phyloP scores from a whole-genome alignment of 2,797 vertebrate species.

The Pseudopleuronectes americanus region DNA sequence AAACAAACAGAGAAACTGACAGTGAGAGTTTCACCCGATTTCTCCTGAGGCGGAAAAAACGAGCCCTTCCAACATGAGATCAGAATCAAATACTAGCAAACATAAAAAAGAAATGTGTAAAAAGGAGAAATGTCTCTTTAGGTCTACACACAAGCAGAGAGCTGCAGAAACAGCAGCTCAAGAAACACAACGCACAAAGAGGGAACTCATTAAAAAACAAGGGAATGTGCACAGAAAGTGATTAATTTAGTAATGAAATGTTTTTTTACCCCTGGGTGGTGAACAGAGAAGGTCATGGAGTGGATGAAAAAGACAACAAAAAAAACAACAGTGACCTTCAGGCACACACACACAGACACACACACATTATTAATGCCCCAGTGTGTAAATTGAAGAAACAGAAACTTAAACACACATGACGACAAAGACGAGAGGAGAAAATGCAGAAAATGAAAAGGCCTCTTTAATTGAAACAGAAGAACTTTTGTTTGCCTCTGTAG shows the following conservation, averaged over 20 bases:
- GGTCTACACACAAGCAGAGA: background rate
- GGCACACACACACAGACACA: conserved; percentile 1
- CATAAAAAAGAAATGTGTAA: no score
- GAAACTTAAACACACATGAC: background rate
- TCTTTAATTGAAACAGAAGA: background rate
- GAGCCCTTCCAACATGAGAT: background rate
- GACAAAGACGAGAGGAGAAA: background rate
- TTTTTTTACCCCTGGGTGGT: conserved; percentile 38
- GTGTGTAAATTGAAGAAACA: background rate
- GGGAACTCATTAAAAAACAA: background rate
- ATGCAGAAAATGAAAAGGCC: background rate
- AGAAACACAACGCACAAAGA: no score
- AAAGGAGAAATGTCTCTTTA: background rate
- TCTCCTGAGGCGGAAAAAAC: background rate
- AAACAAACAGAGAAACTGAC: background rate
- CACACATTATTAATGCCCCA: background rate
- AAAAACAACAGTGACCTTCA: conserved; percentile 44
- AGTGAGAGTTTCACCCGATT: background rate
- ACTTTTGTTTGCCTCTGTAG: conserved; percentile 5
- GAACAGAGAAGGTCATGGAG: conserved; percentile 45
- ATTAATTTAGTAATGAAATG: conserved; percentile 55
- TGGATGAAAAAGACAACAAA: conserved; percentile 33
- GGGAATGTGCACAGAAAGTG: conserved; percentile 13
- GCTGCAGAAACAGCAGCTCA: background rate
- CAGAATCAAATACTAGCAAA: no score